phyloP scores from a whole-genome alignment of 2,888 invertebrate genomes.

The Andrena trimmerana region DNA sequence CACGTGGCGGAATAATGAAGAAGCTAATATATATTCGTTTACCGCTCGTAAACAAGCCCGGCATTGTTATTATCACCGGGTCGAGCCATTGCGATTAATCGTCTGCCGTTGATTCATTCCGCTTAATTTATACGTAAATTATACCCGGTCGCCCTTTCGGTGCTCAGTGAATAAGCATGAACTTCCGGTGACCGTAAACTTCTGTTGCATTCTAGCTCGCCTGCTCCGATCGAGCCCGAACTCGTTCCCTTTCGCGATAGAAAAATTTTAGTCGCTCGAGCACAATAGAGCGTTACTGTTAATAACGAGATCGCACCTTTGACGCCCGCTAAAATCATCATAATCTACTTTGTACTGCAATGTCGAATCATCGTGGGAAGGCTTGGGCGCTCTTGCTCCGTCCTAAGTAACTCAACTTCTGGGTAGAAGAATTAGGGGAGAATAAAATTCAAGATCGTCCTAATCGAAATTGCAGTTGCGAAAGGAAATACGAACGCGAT shows the following conservation, averaged over 20 bases:
- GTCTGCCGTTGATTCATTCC: conserved; percentile 82
- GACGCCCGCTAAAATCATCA: background rate
- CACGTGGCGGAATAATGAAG: conserved; percentile 82
- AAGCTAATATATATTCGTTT: conserved; percentile 81
- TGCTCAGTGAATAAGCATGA: conserved; percentile 83
- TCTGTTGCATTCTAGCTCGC: conserved; percentile 61
- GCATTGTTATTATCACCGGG: conserved; percentile 78
- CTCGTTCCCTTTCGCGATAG: conserved; percentile 8
- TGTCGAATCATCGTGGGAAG: too few relatives aligned
- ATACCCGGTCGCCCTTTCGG: conserved; percentile 81
- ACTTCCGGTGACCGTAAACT: conserved; percentile 81
- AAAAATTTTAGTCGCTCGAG: background rate
- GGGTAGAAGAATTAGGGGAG: background rate
- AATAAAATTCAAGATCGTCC: too few relatives aligned
- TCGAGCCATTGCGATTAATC: conserved; percentile 80
- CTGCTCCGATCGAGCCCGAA: conserved; percentile 9
- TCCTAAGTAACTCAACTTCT: too few relatives aligned
- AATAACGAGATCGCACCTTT: background rate
- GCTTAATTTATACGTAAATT: conserved; percentile 83
- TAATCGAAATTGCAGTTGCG: background rate
- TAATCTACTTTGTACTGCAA: too few relatives aligned
- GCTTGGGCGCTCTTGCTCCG: too few relatives aligned
- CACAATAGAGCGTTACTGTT: background rate
- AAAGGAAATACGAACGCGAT: background rate
- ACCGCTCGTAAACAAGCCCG: conserved; percentile 78